phyloP scores from a whole-genome alignment of 2,888 invertebrate genomes.

The Branchipolynoe longqiensis region DNA sequence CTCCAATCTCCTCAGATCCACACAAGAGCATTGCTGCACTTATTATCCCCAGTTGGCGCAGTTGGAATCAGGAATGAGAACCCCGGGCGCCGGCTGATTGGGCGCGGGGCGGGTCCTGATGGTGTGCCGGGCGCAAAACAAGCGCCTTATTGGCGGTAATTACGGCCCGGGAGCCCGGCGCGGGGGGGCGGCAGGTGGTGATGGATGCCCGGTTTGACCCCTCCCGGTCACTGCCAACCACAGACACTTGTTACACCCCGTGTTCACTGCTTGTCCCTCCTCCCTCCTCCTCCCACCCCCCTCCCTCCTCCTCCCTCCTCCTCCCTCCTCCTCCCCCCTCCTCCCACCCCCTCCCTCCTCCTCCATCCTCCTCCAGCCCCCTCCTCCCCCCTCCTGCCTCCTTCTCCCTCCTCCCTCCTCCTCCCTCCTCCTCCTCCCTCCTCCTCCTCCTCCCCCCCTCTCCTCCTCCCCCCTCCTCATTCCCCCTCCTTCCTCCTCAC shows the following conservation, averaged over 20 bases:
- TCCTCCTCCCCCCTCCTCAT: no score
- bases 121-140: slow-evolving; percentile 35
- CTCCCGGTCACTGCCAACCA: not conserved
- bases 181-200: not conserved
- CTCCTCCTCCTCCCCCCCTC: not conserved
- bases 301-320: not conserved
- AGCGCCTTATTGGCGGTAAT: slow-evolving; percentile 32
- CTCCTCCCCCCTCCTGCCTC: no score
- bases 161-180: slow-evolving; percentile 11
- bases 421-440: no score
- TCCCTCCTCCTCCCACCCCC: not conserved
- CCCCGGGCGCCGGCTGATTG: slow-evolving; percentile 9
- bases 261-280: not conserved
- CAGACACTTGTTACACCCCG: slow-evolving; percentile 16
- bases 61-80: slow-evolving; percentile 14
- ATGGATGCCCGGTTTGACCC: slow-evolving; percentile 19
- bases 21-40: not conserved
- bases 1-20: not conserved
- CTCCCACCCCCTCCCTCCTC: not conserved
- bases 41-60: no score
- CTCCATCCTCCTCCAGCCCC: slow-evolving; percentile 14
- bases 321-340: not conserved
- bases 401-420: no score
- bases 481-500: no score
- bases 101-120: slow-evolving; percentile 27